Conservation (phyloP, 2,888 invertebrate genomes). For the Tethea ocularis region DNA sequence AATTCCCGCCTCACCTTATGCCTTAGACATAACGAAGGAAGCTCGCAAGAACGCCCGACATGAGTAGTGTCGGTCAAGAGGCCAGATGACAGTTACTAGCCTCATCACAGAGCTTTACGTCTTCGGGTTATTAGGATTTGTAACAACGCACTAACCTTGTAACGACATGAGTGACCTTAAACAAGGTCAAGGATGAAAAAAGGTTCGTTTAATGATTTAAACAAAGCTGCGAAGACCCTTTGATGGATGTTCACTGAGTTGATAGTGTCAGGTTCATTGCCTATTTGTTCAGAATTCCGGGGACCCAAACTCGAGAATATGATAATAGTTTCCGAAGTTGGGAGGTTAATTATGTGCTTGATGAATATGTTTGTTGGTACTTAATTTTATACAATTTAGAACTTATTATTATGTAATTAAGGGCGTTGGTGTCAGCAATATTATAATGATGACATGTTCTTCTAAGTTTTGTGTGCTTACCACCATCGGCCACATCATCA, state of each 20-base stretch:
- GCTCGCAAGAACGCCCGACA: conserved; percentile 38
- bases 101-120: conserved; percentile 28
- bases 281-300: not conserved
- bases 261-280: not conserved
- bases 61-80: conserved; percentile 50
- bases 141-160: not conserved
- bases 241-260: not conserved
- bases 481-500: no score
- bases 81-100: conserved; percentile 46
- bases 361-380: not conserved
- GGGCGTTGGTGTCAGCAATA: no score
- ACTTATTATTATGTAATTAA: no score
- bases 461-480: no score
- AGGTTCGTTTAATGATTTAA: not conserved
- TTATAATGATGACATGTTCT: not conserved
- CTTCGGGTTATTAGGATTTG: conserved; percentile 15
- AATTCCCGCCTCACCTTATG: conserved; percentile 7
- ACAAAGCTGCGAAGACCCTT: not conserved
- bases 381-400: no score
- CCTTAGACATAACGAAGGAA: conserved; percentile 19
- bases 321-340: not conserved
- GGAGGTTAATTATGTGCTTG: not conserved
- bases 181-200: not conserved
- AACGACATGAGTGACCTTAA: not conserved
- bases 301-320: not conserved